These are phyloP conservation scores for Drosophila sp. DNA, from an alignment of 1,140 invertebrate genomes.

Conservation along the genomic window DNA sequence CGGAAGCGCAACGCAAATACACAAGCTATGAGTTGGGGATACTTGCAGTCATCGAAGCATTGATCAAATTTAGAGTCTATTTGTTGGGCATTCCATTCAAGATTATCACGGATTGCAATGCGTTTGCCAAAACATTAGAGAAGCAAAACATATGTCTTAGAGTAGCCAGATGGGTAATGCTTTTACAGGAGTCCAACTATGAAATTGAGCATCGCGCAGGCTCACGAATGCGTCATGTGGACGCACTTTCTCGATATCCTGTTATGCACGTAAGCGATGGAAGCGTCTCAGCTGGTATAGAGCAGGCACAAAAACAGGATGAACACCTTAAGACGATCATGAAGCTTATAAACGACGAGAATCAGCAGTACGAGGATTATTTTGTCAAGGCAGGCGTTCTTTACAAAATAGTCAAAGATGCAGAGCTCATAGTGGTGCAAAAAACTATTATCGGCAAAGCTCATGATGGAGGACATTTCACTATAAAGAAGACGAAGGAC, in stretches of 20 bases:
- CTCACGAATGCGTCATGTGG: not conserved
- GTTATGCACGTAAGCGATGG: not conserved
- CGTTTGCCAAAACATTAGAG: constrained; percentile 69
- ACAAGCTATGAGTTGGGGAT: not conserved
- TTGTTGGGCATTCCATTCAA: constrained; percentile 41
- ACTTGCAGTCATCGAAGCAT: not conserved
- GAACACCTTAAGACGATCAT: too few species aligned
- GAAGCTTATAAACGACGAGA: too few species aligned
- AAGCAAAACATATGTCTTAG: constrained; percentile 64
- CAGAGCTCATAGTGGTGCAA: not conserved
- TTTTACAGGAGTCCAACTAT: constrained; percentile 67
- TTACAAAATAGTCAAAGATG: too few species aligned
- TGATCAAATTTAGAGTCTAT: too few species aligned
- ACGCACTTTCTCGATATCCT: not conserved
- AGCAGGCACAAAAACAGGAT: too few species aligned
- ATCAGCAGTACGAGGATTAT: too few species aligned
- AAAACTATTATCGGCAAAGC: not conserved
- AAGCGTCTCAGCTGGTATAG: too few species aligned
- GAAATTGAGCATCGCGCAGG: constrained; percentile 43
- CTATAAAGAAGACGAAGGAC: not conserved
- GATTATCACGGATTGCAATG: constrained; percentile 68
- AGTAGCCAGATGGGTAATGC: constrained; percentile 64
- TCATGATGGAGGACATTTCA: not conserved
- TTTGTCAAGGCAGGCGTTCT: too few species aligned
- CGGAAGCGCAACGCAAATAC: not conserved